Percentiles rank a stretch among this genome's conserved stretches.
Conservation (phyloP, 2,113 vertebrate species). For the Engraulis encrasicolus region DNA sequence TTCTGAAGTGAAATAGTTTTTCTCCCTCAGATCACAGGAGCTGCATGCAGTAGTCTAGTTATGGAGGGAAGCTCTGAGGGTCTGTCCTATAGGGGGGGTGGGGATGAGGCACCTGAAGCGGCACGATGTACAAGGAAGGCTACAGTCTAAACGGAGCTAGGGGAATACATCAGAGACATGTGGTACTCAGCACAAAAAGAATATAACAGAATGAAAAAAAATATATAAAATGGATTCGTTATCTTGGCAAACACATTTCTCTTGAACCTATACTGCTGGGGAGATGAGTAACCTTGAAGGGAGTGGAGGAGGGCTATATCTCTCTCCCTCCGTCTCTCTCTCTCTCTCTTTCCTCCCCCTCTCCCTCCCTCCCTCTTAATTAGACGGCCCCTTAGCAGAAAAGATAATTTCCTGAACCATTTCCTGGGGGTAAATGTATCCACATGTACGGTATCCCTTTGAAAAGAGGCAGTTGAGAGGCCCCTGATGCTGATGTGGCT, state of each 20-base stretch:
- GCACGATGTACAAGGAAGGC: not conserved
- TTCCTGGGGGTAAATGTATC: not conserved
- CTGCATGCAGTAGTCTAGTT: not conserved
- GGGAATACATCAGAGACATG: not conserved
- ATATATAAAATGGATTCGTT: not conserved
- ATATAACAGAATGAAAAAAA: not conserved
- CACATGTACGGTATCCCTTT: not conserved
- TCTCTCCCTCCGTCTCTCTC: not conserved
- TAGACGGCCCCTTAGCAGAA: not conserved
- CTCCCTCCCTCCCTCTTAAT: not conserved
- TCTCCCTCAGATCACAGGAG: not conserved
- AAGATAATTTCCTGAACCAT: not conserved
- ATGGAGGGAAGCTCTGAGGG: not conserved
- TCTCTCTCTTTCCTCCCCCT: not conserved
- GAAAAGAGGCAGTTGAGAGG: not conserved
- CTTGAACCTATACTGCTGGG: not conserved
- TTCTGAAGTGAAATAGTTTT: not conserved
- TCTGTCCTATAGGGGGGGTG: not conserved
- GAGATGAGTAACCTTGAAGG: not conserved
- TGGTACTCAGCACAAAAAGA: not conserved
- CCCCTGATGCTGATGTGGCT: not conserved
- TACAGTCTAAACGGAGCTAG: too few relatives aligned
- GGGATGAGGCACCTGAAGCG: not conserved
- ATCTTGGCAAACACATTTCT: not conserved
- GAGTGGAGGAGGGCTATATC: not conserved